Evolutionary conservation across 2,888 invertebrate genomes (phyloP).

Genomic region (Uropetala carovei): DNA sequence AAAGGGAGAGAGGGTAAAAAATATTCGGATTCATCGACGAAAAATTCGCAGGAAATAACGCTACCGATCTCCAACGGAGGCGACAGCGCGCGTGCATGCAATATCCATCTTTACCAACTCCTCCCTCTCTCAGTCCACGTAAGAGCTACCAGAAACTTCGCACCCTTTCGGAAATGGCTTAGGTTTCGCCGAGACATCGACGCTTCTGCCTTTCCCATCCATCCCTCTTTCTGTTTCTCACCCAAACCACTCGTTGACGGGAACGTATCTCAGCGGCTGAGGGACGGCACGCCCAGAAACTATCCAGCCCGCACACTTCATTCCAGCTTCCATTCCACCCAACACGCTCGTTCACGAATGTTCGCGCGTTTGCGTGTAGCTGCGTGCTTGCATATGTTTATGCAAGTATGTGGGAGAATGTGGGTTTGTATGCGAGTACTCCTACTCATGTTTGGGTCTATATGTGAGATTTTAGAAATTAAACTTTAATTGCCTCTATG

Average conservation of each 20-base stretch:
- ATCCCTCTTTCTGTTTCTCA: neutral
- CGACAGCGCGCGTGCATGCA: too few relatives aligned
- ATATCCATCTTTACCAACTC: too few relatives aligned
- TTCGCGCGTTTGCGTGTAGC: neutral
- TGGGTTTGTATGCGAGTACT: neutral
- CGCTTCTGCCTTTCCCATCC: neutral
- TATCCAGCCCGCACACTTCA: neutral
- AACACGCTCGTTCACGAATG: neutral
- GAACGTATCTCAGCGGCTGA: conserved; percentile 41
- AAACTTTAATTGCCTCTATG: neutral
- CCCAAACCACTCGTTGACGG: conserved; percentile 12
- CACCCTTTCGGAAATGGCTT: conserved; percentile 40
- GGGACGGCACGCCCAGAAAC: conserved; percentile 36
- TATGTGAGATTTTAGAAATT: neutral
- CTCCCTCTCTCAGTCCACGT: neutral
- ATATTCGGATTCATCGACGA: too few relatives aligned
- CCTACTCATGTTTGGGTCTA: neutral
- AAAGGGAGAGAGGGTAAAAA: too few relatives aligned
- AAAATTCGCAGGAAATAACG: too few relatives aligned
- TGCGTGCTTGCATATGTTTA: neutral
- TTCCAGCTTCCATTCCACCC: neutral
- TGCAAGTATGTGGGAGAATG: neutral
- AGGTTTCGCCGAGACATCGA: neutral
- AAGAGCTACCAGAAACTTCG: neutral
- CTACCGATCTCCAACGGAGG: too few relatives aligned